Base-by-base conservation (phyloP, 1,140 invertebrate genomes). In the Brachystomella parvula region DNA sequence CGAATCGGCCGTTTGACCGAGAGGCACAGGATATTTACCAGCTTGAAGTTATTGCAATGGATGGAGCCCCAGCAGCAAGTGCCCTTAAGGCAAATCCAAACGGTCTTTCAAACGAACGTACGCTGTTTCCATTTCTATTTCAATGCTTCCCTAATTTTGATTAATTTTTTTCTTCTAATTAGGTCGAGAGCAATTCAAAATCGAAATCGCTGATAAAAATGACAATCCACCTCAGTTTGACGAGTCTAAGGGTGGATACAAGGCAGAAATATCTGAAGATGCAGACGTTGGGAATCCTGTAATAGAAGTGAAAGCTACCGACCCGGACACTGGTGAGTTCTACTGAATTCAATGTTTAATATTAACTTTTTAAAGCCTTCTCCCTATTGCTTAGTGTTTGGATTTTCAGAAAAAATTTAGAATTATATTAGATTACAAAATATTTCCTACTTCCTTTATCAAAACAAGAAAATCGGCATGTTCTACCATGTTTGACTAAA, bases 201-300 rank as follows among this genome's bases (percentile, higher is more conserved):
- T 95, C 67, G 85, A 87, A 75, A 94, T 96, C 56, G 88, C 88
- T 12, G 94, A 96, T 78, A 90, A 89, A 76, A 93, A 94, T 75
- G 94, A 94, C 76, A 93, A 94, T 77, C 82, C 85, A 12, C 64
- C 64, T 3, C 39, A 35, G 1, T 71, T 66, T 39, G 24, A 31
- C 2, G 61, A 63, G 32, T 15, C 19, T 17, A 80, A 87, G 71
- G 74, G 81, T 0, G 80, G 83, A 0, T 94, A 94, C 78, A 81
- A 84, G 3, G 88, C 89, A 0, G 86, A 89, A 72, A 85, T 95
- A 47, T 80, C 85, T 17, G 92, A 95, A 81, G 85, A 89, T 75
- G 84, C 88, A 1, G 90, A 93, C 76, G 83, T 87, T 24, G 89
- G 90, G 74, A 83, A 82, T 57, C 80, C 85, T 28, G 89, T 94